These are phyloP conservation scores for Paramormyrops hopkinsi DNA, from an alignment of 2,797 vertebrate species.

Conservation along the genomic window DNA sequence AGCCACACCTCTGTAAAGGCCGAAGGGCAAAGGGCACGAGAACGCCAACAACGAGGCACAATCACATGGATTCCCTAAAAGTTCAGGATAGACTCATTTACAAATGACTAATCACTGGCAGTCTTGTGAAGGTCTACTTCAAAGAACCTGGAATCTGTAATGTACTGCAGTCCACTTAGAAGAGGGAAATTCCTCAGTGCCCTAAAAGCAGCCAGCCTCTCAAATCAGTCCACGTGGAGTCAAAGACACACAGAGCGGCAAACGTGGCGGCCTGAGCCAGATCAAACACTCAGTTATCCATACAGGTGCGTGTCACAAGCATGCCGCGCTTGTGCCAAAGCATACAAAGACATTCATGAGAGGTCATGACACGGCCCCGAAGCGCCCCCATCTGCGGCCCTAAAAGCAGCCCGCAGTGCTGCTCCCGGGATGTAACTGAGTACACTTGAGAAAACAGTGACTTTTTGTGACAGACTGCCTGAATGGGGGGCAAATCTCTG, in stretches of 20 bases:
- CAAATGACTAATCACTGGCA: background rate
- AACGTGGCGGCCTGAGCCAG: background rate
- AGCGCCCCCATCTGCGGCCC: background rate
- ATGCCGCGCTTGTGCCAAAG: background rate
- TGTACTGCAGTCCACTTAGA: background rate
- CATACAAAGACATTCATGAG: background rate
- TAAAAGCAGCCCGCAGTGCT: background rate
- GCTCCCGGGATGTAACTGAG: background rate
- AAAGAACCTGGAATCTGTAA: background rate
- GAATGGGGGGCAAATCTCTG: background rate
- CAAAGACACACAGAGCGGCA: background rate
- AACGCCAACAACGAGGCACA: background rate
- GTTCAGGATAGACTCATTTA: background rate
- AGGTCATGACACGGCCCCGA: too few relatives aligned
- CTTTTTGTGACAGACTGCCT: background rate
- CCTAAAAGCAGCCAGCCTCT: background rate
- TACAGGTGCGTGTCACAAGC: background rate
- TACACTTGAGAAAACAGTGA: conserved; percentile 15
- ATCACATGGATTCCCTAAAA: background rate
- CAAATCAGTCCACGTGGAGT: background rate
- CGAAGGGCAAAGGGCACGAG: background rate
- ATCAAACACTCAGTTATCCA: background rate
- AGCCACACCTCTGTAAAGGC: background rate
- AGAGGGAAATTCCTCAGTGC: background rate
- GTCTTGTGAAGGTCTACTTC: background rate